Evolutionary conservation across 2,113 vertebrate genomes (phyloP).

Genomic region (Stomatorhinus ivindoensis): DNA sequence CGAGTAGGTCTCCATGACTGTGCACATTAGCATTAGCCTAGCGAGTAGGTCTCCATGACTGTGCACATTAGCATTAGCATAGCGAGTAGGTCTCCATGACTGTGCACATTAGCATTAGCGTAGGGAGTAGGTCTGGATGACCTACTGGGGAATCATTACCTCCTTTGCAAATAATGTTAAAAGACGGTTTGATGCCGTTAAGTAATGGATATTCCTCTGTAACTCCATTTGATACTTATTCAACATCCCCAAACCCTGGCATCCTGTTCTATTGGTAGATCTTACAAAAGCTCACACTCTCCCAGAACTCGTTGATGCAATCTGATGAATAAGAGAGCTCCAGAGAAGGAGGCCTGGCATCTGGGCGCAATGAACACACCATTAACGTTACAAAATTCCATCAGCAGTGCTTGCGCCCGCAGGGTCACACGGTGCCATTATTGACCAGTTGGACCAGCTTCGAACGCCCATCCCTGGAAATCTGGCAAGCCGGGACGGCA

Average conservation of each 20-base stretch:
- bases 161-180: neutral
- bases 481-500: neutral
- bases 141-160: neutral
- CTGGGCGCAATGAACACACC: neutral
- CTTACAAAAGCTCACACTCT: neutral
- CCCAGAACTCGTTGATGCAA: neutral
- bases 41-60: neutral
- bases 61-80: neutral
- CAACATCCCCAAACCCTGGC: neutral
- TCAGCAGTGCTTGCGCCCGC: neutral
- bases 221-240: neutral
- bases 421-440: neutral
- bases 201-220: neutral
- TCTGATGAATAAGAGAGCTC: neutral
- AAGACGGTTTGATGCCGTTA: neutral
- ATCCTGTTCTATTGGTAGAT: neutral
- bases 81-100: neutral
- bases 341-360: neutral
- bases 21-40: neutral
- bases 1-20: neutral
- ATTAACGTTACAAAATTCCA: neutral
- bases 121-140: neutral
- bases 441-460: neutral
- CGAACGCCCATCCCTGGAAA: neutral
- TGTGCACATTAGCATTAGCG: neutral